Evolutionary conservation across 30 jellyfish, hydroid and myxozoan species (phyloP).

Genomic region (Cassiopea andromeda): DNA sequence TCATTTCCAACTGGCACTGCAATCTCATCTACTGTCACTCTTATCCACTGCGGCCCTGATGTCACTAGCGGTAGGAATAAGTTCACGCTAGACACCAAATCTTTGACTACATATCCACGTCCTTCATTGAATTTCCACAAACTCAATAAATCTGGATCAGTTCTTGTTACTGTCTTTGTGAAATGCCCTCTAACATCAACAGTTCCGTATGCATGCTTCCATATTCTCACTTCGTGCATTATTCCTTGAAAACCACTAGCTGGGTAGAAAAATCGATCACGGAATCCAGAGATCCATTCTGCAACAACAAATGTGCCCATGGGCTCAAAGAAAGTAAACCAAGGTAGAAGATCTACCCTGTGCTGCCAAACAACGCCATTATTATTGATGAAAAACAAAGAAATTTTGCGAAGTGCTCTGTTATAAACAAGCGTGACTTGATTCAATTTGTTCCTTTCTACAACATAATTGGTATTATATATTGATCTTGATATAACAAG

Average conservation of each 20-base stretch:
- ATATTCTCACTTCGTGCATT: constrained; percentile 45
- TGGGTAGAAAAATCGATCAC: constrained; percentile 60
- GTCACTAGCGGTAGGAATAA: constrained; percentile 51
- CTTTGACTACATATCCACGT: constrained; percentile 45
- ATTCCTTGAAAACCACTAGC: constrained; percentile 56
- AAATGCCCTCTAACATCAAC: constrained; percentile 38
- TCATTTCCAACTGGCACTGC: constrained; percentile 58
- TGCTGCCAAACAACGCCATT: constrained; percentile 27
- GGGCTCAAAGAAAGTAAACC: constrained; percentile 63
- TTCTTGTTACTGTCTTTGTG: background rate
- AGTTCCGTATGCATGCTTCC: constrained; percentile 68
- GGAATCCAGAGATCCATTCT: constrained; percentile 66
- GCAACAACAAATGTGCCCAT: constrained; percentile 58
- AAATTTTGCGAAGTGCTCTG: background rate
- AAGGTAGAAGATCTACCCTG: constrained; percentile 27
- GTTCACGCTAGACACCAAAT: constrained; percentile 45
- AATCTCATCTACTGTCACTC: constrained; percentile 32
- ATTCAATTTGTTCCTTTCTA: constrained; percentile 19
- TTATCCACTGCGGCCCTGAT: constrained; percentile 64
- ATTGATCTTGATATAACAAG: constrained; percentile 37
- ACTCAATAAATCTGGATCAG: constrained; percentile 31
- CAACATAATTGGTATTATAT: constrained; percentile 31
- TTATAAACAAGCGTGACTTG: constrained; percentile 62
- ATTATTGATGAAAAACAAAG: constrained; percentile 55
- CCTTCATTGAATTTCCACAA: constrained; percentile 71